Base-by-base conservation (phyloP, 2,797 vertebrate species). In the Paedocypris micromegethes region DNA sequence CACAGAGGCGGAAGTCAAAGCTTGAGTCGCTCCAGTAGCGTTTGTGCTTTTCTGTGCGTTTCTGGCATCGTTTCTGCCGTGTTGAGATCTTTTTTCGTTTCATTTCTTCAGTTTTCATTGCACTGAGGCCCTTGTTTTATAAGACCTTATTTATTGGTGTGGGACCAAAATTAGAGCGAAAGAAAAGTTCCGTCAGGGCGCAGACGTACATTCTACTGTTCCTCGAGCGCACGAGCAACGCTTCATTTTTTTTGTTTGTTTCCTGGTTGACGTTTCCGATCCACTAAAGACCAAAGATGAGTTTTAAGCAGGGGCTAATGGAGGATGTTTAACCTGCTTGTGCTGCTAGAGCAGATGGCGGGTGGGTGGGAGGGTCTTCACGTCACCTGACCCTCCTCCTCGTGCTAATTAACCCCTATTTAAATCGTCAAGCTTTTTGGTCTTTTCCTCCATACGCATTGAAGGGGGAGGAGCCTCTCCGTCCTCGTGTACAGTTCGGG, bases 61-160 rank as follows among this genome's bases (percentile, higher is more conserved):
- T 83, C 83, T 86, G 82, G 86, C 79, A 84, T 86, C 77, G 43
- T 47, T 85, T 88, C 87, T 85, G 80, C 80, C 68, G 82, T 82
- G 79, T 82, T 80, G 85, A 85, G 77, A 87, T 86, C 85, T 83
- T 84, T 82, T 83, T 83, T 23, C 23, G 23, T 23, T 23, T 23
- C 23, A 23, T 23, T 23, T 23, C 23, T 23, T 23, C 23, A 23
- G 23, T 23, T 23, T 23, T 83, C 83, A 83, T 86, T 90, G 89
- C 90, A 91, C 90, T 89, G 87, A 91, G 86, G 89, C 82, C 83
- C 88, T 68, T n/a, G 76, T 87, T 86, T 85, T 88, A 85, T 87
- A 88, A 88, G 86, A 88, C 91, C 87, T 92, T 93, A 92, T 93
- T 93, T 93, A 91, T 93, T 92, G 89, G 90, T 90, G 58, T 74